Base-by-base conservation (phyloP, 2,888 invertebrate species). In the Dicranocentrus wangi region DNA sequence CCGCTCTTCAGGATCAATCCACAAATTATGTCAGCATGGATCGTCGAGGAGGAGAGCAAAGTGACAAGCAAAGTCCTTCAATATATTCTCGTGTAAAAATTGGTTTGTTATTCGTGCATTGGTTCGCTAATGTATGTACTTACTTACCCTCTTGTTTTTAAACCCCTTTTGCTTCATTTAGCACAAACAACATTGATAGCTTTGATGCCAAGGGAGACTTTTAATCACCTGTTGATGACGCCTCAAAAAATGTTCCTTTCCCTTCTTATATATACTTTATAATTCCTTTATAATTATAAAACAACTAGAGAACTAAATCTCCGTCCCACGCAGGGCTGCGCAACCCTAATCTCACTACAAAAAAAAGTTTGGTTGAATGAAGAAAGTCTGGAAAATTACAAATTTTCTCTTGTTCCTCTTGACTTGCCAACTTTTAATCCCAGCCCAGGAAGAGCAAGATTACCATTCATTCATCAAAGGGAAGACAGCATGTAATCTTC, bases 231-330 rank as follows among this genome's bases (percentile, higher is more conserved):
- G 75, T 75, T 75, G 75, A 75, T 75, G 55, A 58, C 13, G 19
- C 51, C n/a, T 32, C 5, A 32, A 3, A 32, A 32, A 32, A 32
- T 3, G 10, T 10, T 32, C 3, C 10, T 32, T 32, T 32, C 32
- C 10, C 32, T 32, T 10, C 32, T 10, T 3, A 7, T 32, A 25
- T n/a, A 7, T 15, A 8, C 23, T 42, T 51, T 55, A 58, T 76
- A 77, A 77, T 69, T 60, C 61, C 51, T 69, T 77, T 69, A 32
- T 77, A 77, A 77, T 77, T 77, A 68, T 25, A 43, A 47, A 23
- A 65, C 15, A n/a, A 28, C 17, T 39, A 65, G 13, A 43, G 42
- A 3, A 7, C 32, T 32, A 3, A 7, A 3, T 32, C 32, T 32
- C 32, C 32, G 3, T 32, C 10, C 32, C 32, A 3, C 32, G 32